phyloP scores from a whole-genome alignment of 2,113 vertebrate species.

The Peromyscus californicus region DNA sequence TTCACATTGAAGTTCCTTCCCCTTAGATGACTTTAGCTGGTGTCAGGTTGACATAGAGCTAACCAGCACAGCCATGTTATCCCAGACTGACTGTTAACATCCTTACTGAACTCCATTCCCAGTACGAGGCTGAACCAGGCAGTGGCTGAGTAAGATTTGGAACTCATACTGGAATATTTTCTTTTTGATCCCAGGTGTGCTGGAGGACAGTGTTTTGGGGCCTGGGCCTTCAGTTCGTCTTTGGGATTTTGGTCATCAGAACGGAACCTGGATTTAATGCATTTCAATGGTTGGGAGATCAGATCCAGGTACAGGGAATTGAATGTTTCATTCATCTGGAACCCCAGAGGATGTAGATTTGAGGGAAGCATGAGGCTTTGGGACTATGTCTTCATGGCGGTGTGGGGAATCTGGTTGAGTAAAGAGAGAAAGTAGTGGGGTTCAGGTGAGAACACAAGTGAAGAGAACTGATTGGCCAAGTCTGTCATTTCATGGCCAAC shows the following conservation, averaged over 20 bases:
- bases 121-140: not conserved
- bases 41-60: not conserved
- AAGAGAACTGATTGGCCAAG: not conserved
- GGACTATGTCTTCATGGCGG: not conserved
- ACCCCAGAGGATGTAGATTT: not conserved
- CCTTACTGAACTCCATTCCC: not conserved
- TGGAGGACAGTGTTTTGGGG: constrained; percentile 95
- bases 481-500: not conserved
- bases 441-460: not conserved
- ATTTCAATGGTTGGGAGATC: constrained; percentile 95
- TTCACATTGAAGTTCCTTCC: not conserved
- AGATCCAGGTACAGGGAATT: constrained; percentile 92
- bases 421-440: not conserved
- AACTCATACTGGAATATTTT: constrained; percentile 19
- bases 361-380: not conserved
- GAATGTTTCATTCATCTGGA: not conserved
- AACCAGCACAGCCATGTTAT: not conserved
- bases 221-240: constrained; percentile 93
- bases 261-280: constrained; percentile 91
- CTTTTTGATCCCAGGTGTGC: constrained; percentile 88
- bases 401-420: not conserved
- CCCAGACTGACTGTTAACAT: not conserved
- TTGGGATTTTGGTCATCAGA: constrained; percentile 95
- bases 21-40: not conserved
- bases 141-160: not conserved